Percentiles rank a stretch among this genome's conserved stretches.
phyloP scores from a whole-genome alignment of 2,888 invertebrate genomes.

The Flabesymbios commensalis region DNA sequence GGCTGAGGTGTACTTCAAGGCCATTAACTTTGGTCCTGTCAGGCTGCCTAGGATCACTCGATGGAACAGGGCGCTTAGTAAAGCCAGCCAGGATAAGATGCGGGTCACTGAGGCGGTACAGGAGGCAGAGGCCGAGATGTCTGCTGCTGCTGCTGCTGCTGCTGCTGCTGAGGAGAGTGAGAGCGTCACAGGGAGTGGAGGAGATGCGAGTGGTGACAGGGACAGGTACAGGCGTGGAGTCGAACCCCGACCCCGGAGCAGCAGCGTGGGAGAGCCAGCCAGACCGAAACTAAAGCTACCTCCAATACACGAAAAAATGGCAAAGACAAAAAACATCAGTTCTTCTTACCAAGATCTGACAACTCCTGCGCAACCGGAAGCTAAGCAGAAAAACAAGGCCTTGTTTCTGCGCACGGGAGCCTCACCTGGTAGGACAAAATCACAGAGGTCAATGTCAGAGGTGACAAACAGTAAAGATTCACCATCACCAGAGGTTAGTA shows the following conservation, averaged over 20 bases:
- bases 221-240: not conserved
- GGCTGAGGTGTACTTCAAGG: not conserved
- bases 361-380: not conserved
- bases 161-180: no score
- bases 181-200: no score
- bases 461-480: no score
- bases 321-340: not conserved
- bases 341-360: not conserved
- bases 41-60: not conserved
- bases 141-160: no score
- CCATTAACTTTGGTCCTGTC: not conserved
- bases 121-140: not conserved
- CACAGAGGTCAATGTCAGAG: no score
- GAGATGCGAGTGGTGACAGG: no score
- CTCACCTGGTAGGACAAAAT: no score
- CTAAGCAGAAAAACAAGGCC: not conserved
- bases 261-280: not conserved
- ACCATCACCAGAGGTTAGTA: no score
- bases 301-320: not conserved
- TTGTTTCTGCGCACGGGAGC: conserved; percentile 44
- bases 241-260: not conserved
- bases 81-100: not conserved
- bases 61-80: not conserved
- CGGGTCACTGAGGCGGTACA: not conserved
- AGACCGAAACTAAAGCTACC: not conserved